Percentiles rank a stretch among this genome's conserved stretches.
phyloP scores from a whole-genome alignment of 2,113 vertebrate species.

The Dipodomys spectabilis region DNA sequence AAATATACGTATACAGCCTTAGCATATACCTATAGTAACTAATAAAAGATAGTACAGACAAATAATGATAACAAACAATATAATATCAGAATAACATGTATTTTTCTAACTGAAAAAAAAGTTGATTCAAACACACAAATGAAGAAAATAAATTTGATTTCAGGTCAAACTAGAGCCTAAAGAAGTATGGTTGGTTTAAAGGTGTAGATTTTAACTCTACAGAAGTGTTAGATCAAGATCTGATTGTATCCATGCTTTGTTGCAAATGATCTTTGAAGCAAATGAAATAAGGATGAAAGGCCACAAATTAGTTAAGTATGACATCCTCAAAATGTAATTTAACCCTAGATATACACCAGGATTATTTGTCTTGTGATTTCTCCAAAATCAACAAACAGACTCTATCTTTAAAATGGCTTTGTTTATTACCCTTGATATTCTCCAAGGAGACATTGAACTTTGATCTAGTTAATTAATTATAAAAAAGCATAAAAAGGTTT shows the following conservation, averaged over 20 bases:
- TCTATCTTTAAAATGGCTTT: conserved; percentile 69
- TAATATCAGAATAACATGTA: conserved; percentile 3
- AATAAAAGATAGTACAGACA: background rate
- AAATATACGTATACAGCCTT: too few species aligned
- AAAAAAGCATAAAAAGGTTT: conserved; percentile 61
- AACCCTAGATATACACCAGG: conserved; percentile 53
- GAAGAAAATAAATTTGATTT: conserved; percentile 53
- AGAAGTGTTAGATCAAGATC: background rate
- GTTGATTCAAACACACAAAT: conserved; percentile 49
- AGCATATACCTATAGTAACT: background rate
- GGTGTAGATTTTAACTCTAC: background rate
- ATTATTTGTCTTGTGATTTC: conserved; percentile 67
- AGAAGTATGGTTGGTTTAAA: conserved; percentile 11
- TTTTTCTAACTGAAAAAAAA: conserved; percentile 49
- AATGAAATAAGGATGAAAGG: conserved; percentile 53
- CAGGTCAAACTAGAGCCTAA: conserved; percentile 54
- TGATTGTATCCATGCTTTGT: background rate
- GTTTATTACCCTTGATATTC: conserved; percentile 63
- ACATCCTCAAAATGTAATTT: conserved; percentile 75
- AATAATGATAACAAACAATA: conserved; percentile 21
- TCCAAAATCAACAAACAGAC: conserved; percentile 75
- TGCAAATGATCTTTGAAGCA: conserved; percentile 62
- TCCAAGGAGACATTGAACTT: conserved; percentile 70
- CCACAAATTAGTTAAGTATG: conserved; percentile 65
- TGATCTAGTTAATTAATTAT: conserved; percentile 73